Percentiles rank a stretch among this genome's conserved stretches.
These are phyloP conservation scores for Syrrhaptes paradoxus DNA, from an alignment of 2,113 vertebrate species.

Conservation along the genomic window DNA sequence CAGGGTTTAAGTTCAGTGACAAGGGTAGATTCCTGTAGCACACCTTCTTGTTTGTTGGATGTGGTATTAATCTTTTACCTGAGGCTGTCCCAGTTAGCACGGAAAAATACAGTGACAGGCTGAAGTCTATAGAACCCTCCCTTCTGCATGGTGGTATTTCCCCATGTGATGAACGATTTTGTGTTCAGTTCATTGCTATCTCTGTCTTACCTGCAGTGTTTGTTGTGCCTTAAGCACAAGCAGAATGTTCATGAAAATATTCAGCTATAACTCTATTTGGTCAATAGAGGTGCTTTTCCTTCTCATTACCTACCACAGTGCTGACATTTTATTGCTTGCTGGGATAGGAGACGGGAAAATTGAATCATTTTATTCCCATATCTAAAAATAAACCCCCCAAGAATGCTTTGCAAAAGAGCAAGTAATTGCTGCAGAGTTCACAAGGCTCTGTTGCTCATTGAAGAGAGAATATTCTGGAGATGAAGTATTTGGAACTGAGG, in stretches of 20 bases:
- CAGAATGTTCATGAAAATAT: slow-evolving; percentile 43
- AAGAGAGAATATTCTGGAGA: slow-evolving; percentile 36
- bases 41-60: neutral
- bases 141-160: slow-evolving; percentile 27
- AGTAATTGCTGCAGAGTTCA: slow-evolving; percentile 62
- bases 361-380: slow-evolving; percentile 68
- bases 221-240: slow-evolving; percentile 47
- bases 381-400: slow-evolving; percentile 65
- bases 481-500: slow-evolving; percentile 61
- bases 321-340: slow-evolving; percentile 72
- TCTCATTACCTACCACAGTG: slow-evolving; percentile 54
- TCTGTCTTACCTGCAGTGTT: slow-evolving; percentile 38
- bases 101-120: neutral
- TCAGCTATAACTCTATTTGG: slow-evolving; percentile 62
- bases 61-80: neutral
- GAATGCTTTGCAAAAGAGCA: slow-evolving; percentile 57
- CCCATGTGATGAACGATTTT: slow-evolving; percentile 37
- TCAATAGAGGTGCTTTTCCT: slow-evolving; percentile 64
- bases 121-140: neutral
- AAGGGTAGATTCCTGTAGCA: neutral
- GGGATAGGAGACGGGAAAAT: slow-evolving; percentile 67
- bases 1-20: neutral
- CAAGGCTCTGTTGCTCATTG: slow-evolving; percentile 21
- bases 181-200: slow-evolving; percentile 34
- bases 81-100: neutral